A percentile compares a stretch with the other conserved stretches of the same genome.
Conservation (phyloP, 2,888 invertebrate species). For the Phalera bucephala region DNA sequence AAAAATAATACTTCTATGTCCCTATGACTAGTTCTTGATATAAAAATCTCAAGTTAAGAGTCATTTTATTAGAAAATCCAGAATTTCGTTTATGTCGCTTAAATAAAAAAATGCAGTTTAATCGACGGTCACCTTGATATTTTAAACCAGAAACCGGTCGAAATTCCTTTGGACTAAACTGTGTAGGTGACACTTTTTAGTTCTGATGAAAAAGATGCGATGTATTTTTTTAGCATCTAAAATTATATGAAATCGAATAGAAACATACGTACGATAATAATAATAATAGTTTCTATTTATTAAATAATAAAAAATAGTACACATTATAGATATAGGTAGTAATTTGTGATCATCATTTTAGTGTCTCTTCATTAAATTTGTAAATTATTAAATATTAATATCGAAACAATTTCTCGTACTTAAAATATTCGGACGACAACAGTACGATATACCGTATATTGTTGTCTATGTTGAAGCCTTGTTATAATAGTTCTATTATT, state of each 20-base stretch:
- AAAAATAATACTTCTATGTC: too few species aligned
- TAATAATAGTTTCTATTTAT: slow-evolving; percentile 11
- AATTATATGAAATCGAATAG: neutral
- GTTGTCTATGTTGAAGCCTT: slow-evolving; percentile 36
- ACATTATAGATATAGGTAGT: slow-evolving; percentile 32
- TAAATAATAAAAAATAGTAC: slow-evolving; percentile 25
- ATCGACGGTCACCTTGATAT: too few species aligned
- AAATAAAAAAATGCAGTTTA: too few species aligned
- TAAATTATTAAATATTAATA: slow-evolving; percentile 22
- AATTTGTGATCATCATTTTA: slow-evolving; percentile 39
- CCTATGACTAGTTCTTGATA: too few species aligned
- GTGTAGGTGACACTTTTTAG: too few species aligned
- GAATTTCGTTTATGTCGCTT: too few species aligned
- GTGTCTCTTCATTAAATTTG: slow-evolving; percentile 24
- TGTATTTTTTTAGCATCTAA: too few species aligned
- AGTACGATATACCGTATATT: slow-evolving; percentile 10
- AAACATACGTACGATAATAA: neutral
- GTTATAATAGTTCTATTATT: slow-evolving; percentile 30
- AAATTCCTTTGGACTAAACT: too few species aligned
- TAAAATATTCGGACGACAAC: slow-evolving; percentile 12
- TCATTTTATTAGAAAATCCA: too few species aligned
- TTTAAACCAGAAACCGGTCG: too few species aligned
- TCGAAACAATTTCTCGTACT: slow-evolving; percentile 29
- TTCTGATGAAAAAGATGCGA: too few species aligned
- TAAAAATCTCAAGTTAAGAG: too few species aligned